Conservation (phyloP, 1,140 invertebrate species). For the Palaemon carinicauda region DNA sequence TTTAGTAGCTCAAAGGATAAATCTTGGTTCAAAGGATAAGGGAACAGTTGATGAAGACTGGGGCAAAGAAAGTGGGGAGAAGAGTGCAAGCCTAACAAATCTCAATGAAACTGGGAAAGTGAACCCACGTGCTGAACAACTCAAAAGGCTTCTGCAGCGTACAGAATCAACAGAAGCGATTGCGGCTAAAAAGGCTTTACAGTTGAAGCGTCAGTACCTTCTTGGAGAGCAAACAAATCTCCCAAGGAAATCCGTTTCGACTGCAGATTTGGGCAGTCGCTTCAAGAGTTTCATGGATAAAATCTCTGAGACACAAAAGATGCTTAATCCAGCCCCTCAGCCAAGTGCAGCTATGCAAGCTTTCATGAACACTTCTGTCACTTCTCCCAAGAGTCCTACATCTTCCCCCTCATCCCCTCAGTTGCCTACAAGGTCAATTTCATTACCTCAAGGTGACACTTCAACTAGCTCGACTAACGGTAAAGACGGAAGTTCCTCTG, state of each 20-base stretch:
- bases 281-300: slow-evolving; percentile 82
- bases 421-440: slow-evolving; percentile 20
- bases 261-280: slow-evolving; percentile 82
- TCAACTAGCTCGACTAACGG: background rate
- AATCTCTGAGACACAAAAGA: slow-evolving; percentile 88
- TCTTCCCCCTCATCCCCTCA: slow-evolving; percentile 43
- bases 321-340: slow-evolving; percentile 80
- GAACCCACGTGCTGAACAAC: slow-evolving; percentile 42
- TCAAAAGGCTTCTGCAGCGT: slow-evolving; percentile 72
- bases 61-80: slow-evolving; percentile 32
- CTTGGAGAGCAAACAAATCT: slow-evolving; percentile 63
- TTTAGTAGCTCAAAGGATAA: slow-evolving; percentile 7
- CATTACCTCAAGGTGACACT: slow-evolving; percentile 35
- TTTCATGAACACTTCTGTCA: slow-evolving; percentile 65
- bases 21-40: background rate
- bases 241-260: slow-evolving; percentile 79
- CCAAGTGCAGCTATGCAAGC: slow-evolving; percentile 80
- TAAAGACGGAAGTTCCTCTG: background rate
- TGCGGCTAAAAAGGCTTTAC: slow-evolving; percentile 83
- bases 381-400: slow-evolving; percentile 11
- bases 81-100: slow-evolving; percentile 54
- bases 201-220: slow-evolving; percentile 85
- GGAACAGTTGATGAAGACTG: background rate
- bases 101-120: slow-evolving; percentile 32
- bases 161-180: slow-evolving; percentile 86